These are phyloP conservation scores for Parapristionchus giblindavisi DNA, from an alignment of 2,888 invertebrate genomes.

Conservation along the genomic window DNA sequence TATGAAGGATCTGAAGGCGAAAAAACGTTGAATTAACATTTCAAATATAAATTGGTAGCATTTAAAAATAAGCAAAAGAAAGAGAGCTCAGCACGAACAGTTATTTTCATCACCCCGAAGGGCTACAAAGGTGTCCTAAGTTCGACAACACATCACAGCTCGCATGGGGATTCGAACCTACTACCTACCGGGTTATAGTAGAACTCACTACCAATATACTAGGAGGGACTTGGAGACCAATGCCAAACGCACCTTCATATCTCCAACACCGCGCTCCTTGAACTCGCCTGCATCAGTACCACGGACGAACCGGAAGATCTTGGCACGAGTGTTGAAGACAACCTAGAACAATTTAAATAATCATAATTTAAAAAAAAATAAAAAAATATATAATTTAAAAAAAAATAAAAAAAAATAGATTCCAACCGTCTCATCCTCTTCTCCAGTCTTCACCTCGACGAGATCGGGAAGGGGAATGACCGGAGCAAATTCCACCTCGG, in stretches of 20 bases:
- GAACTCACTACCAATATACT: no score
- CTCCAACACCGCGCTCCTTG: constrained; percentile 74
- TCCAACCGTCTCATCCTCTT: constrained; percentile 65
- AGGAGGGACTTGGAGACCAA: background rate
- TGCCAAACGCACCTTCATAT: constrained; percentile 70
- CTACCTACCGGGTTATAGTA: background rate
- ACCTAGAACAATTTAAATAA: no score
- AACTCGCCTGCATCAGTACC: constrained; percentile 66
- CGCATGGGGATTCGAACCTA: constrained; percentile 15
- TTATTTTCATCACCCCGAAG: constrained; percentile 31
- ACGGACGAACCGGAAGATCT: constrained; percentile 70
- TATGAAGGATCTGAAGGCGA: constrained; percentile 72
- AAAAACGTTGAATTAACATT: background rate
- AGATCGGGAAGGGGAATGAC: constrained; percentile 67
- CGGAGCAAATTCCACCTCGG: constrained; percentile 64
- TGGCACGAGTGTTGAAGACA: constrained; percentile 70
- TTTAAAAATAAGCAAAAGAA: background rate
- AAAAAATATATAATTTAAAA: no score
- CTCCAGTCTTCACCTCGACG: constrained; percentile 68
- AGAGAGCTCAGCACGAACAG: constrained; percentile 37
- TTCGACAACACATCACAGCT: constrained; percentile 35
- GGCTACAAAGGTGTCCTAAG: constrained; percentile 38
- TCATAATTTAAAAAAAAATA: no score
- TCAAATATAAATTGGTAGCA: background rate
- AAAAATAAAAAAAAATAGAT: background rate